phyloP scores from a whole-genome alignment of 2,113 vertebrate species.

The Sminthopsis crassicaudata region DNA sequence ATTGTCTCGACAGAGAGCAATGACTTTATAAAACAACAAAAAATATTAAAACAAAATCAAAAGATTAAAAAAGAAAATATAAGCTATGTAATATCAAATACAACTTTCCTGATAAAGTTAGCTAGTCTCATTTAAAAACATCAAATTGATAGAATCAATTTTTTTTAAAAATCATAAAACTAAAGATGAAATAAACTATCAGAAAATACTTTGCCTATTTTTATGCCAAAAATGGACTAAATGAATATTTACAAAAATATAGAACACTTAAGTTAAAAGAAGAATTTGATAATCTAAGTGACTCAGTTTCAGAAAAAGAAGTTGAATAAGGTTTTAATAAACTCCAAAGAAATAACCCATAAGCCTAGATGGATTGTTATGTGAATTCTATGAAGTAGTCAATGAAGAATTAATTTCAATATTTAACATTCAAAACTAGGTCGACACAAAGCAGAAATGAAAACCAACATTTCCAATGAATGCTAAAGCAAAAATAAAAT shows the following conservation, averaged over 20 bases:
- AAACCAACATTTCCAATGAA: background rate
- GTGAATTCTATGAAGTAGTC: background rate
- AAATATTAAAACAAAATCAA: background rate
- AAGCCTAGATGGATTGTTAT: background rate
- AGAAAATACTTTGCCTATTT: background rate
- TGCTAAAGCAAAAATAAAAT: background rate
- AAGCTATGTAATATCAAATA: background rate
- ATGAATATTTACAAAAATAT: background rate
- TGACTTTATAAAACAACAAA: background rate
- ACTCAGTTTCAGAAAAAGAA: background rate
- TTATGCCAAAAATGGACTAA: background rate
- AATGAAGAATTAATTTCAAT: background rate
- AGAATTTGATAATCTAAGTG: background rate
- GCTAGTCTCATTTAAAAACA: background rate
- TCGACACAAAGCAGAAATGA: background rate
- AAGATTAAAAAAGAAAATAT: background rate
- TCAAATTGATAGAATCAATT: background rate
- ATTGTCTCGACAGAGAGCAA: background rate
- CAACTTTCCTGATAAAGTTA: background rate
- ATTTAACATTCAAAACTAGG: background rate
- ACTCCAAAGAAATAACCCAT: background rate
- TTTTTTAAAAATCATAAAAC: background rate
- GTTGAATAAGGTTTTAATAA: background rate
- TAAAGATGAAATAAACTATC: background rate
- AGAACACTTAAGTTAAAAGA: background rate